A percentile compares a stretch with the other conserved stretches of the same genome.
Evolutionary conservation across 2,888 invertebrate species (phyloP).

Genomic region (Ceramica pisi): DNA sequence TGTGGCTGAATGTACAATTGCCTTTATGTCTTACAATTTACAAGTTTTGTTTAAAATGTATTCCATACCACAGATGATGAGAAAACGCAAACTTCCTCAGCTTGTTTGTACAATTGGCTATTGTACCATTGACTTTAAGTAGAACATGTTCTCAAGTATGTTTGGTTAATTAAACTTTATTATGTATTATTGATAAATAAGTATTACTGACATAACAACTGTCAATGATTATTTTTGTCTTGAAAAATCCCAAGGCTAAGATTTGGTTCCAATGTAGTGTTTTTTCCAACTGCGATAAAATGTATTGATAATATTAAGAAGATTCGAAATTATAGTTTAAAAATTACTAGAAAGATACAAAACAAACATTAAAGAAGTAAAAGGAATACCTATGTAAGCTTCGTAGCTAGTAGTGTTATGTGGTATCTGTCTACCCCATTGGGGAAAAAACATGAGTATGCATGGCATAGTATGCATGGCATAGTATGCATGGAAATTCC

Average conservation of each 20-base stretch:
- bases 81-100: slow-evolving; percentile 59
- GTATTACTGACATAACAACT: background rate
- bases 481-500: background rate
- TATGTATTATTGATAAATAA: background rate
- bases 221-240: background rate
- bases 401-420: background rate
- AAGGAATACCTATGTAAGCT: background rate
- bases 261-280: slow-evolving; percentile 4
- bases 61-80: slow-evolving; percentile 30
- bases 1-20: background rate
- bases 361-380: background rate
- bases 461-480: background rate
- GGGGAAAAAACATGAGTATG: background rate
- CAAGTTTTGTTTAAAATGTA: slow-evolving; percentile 40
- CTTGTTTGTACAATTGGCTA: slow-evolving; percentile 67
- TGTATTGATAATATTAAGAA: slow-evolving; percentile 21
- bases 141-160: slow-evolving; percentile 1
- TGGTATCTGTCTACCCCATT: background rate
- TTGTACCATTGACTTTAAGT: slow-evolving; percentile 20
- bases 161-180: background rate
- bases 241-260: background rate
- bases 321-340: background rate
- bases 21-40: background rate
- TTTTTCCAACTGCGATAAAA: slow-evolving; percentile 7
- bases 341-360: slow-evolving; percentile 1